Evolutionary conservation across 2,797 vertebrate genomes (phyloP).

Genomic region (Anas capensis): DNA sequence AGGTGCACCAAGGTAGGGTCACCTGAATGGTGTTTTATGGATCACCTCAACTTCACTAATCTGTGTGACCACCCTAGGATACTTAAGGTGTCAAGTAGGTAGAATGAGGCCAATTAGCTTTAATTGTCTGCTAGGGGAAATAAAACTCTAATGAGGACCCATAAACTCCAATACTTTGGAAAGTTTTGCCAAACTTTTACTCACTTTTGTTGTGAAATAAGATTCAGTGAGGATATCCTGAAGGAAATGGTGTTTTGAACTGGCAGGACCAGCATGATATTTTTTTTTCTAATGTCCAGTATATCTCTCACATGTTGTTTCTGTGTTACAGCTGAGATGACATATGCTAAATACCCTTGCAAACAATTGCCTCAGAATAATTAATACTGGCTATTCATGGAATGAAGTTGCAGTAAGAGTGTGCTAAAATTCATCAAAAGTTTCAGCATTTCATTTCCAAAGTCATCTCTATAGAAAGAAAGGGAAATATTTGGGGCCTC

Average conservation of each 20-base stretch:
- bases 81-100: neutral
- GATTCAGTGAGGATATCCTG: neutral
- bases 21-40: neutral
- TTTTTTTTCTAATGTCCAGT: neutral
- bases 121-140: neutral
- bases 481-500: neutral
- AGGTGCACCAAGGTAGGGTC: neutral
- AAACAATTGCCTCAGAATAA: neutral
- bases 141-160: neutral
- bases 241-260: neutral
- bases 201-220: neutral
- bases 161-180: neutral
- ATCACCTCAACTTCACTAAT: neutral
- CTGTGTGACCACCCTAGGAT: neutral
- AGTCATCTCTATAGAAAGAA: neutral
- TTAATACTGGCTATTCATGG: neutral
- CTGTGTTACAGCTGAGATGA: neutral
- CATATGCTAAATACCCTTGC: neutral
- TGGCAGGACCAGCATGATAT: neutral
- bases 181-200: neutral
- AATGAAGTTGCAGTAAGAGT: neutral
- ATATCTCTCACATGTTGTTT: neutral
- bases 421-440: neutral
- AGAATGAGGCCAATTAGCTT: neutral
- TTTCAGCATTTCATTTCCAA: neutral